Conservation (phyloP, 2,888 invertebrate species). For the Netelia virgata region DNA sequence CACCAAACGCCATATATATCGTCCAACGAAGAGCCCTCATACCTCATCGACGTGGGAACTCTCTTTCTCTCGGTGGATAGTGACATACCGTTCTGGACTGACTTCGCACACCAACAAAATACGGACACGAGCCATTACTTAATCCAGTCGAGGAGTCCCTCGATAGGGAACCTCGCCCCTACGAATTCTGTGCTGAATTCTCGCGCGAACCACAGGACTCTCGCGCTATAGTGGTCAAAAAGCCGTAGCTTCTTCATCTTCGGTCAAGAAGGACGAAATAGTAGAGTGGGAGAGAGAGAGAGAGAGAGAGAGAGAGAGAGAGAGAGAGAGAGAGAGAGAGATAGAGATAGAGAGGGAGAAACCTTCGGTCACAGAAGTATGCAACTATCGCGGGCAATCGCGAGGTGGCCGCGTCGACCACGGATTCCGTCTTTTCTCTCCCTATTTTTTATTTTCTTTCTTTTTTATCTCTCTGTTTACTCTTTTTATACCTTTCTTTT, state of each 20-base stretch:
- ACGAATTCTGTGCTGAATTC: constrained; percentile 65
- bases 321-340: neutral
- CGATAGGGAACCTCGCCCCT: constrained; percentile 55
- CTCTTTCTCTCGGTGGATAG: constrained; percentile 52
- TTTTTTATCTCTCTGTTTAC: neutral
- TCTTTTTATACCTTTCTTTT: neutral
- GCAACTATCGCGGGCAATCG: constrained; percentile 68
- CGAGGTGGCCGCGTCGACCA: constrained; percentile 56
- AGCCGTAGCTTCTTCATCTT: constrained; percentile 58
- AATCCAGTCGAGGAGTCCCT: constrained; percentile 69
- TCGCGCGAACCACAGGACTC: neutral
- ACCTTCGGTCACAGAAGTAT: constrained; percentile 56
- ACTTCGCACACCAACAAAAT: constrained; percentile 60
- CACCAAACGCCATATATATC: constrained; percentile 80
- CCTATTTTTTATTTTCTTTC: constrained; percentile 28
- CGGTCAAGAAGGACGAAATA: neutral
- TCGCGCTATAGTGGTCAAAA: constrained; percentile 16
- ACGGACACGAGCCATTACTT: constrained; percentile 62
- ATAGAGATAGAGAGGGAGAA: constrained; percentile 9
- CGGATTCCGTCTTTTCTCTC: constrained; percentile 25
- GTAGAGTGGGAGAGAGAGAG: neutral
- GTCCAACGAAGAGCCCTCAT: constrained; percentile 76
- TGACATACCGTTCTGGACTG: constrained; percentile 78
- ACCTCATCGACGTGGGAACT: constrained; percentile 74
- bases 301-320: neutral